A percentile compares a stretch with the other conserved stretches of the same genome.
These are phyloP conservation scores for Patella pellucida DNA, from an alignment of 2,888 invertebrate species.

Conservation along the genomic window DNA sequence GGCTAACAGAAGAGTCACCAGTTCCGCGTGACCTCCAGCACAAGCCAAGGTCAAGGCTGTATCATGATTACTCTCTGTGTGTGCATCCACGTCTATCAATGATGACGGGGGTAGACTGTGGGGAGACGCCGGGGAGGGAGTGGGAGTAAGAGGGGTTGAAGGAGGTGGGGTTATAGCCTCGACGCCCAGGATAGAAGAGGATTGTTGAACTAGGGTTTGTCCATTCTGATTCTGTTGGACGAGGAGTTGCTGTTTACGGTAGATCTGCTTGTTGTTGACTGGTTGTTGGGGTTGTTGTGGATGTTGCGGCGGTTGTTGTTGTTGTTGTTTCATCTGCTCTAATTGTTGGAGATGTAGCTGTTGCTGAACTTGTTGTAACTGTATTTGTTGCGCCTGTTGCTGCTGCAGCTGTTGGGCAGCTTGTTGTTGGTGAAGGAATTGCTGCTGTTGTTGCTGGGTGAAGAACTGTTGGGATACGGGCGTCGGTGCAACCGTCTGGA, in stretches of 20 bases:
- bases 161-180: constrained; percentile 59
- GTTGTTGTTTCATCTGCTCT: constrained; percentile 54
- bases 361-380: constrained; percentile 36
- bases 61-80: constrained; percentile 98
- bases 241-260: constrained; percentile 35
- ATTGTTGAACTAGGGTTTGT: constrained; percentile 19
- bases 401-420: constrained; percentile 45
- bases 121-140: constrained; percentile 61
- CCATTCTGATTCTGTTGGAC: constrained; percentile 37
- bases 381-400: constrained; percentile 31
- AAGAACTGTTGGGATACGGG: constrained; percentile 69
- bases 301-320: constrained; percentile 51
- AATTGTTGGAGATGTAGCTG: constrained; percentile 46
- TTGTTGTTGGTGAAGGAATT: constrained; percentile 47
- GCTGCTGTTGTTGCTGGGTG: constrained; percentile 60
- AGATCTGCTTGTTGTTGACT: constrained; percentile 36
- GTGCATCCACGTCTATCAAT: constrained; percentile 88
- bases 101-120: constrained; percentile 61
- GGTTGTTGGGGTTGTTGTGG: constrained; percentile 49
- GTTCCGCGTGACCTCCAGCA: constrained; percentile 91
- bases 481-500: constrained; percentile 33
- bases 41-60: constrained; percentile 97
- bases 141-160: constrained; percentile 61
- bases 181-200: constrained; percentile 43
- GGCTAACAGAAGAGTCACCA: constrained; percentile 90